phyloP scores from a whole-genome alignment of 2,888 invertebrate species.

The Oscheius onirici region DNA sequence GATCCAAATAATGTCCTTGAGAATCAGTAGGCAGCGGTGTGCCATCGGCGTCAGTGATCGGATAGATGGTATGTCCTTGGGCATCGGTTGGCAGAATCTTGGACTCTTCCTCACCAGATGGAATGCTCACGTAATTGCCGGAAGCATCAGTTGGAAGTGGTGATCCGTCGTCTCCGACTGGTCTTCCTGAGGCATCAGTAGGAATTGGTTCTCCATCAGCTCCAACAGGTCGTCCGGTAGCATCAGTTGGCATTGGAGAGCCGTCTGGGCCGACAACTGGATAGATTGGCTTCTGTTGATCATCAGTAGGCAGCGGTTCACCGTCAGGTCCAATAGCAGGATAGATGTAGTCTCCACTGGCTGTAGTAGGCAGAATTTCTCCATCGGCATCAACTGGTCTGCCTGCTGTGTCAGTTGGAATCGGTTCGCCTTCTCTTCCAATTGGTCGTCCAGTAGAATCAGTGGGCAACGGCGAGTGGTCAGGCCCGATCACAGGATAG shows the following conservation, averaged over 20 bases:
- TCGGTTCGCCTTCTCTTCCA: too few species aligned
- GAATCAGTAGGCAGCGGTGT: conserved; percentile 44
- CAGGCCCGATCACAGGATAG: too few species aligned
- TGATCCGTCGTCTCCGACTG: conserved; percentile 37
- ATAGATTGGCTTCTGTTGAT: conserved; percentile 22
- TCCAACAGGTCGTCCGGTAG: conserved; percentile 23
- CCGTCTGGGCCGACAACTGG: conserved; percentile 48
- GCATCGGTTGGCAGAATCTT: conserved; percentile 44
- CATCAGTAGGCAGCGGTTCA: conserved; percentile 44
- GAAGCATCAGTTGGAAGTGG: not conserved
- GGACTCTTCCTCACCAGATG: conserved; percentile 28
- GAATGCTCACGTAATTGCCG: not conserved
- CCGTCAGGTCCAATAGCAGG: conserved; percentile 29
- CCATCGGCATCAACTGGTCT: conserved; percentile 39
- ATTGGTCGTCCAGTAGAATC: too few species aligned
- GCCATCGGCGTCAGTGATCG: conserved; percentile 43
- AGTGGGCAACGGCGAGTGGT: too few species aligned
- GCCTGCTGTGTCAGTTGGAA: too few species aligned
- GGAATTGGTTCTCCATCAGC: conserved; percentile 34
- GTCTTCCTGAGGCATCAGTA: conserved; percentile 40
- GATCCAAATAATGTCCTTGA: not conserved
- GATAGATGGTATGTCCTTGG: conserved; percentile 51
- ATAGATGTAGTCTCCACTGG: conserved; percentile 38
- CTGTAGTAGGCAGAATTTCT: conserved; percentile 53
- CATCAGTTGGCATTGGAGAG: conserved; percentile 44